Evolutionary conservation across 2,797 vertebrate species (phyloP).

Genomic region (Tamandua tetradactyla): DNA sequence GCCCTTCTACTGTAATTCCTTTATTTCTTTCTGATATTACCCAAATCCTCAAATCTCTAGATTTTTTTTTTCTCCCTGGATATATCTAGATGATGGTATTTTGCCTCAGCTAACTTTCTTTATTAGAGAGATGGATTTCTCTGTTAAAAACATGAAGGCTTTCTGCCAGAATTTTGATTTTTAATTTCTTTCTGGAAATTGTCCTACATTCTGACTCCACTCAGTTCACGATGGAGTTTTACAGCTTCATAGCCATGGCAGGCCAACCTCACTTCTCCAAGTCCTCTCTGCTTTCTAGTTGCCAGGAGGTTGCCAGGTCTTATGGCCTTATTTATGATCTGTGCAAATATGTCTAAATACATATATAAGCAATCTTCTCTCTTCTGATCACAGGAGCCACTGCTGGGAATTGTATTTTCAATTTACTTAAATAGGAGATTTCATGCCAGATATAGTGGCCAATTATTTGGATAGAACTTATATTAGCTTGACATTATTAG

Average conservation of each 20-base stretch:
- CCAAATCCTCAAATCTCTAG: not conserved
- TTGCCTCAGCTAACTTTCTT: not conserved
- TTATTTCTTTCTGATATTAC: not conserved
- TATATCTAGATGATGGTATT: not conserved
- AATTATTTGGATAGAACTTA: not conserved
- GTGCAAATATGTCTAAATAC: not conserved
- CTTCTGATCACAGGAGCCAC: not conserved
- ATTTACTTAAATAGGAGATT: not conserved
- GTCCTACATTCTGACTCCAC: not conserved
- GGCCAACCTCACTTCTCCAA: not conserved
- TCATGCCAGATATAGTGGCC: not conserved
- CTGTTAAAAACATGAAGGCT: not conserved
- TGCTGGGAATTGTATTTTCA: not conserved
- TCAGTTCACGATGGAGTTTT: not conserved
- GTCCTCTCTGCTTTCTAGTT: not conserved
- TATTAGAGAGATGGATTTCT: not conserved
- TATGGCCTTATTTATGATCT: constrained; percentile 22
- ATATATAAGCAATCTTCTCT: not conserved
- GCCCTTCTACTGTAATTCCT: not conserved
- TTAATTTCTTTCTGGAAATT: constrained; percentile 32
- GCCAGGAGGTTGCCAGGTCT: not conserved
- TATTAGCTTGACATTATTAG: not conserved
- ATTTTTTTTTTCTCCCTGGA: not conserved
- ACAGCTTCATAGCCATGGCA: not conserved
- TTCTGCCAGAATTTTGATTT: constrained; percentile 7